Evolutionary conservation across 2,797 vertebrate species (phyloP).

Genomic region (Bucorvus abyssinicus): DNA sequence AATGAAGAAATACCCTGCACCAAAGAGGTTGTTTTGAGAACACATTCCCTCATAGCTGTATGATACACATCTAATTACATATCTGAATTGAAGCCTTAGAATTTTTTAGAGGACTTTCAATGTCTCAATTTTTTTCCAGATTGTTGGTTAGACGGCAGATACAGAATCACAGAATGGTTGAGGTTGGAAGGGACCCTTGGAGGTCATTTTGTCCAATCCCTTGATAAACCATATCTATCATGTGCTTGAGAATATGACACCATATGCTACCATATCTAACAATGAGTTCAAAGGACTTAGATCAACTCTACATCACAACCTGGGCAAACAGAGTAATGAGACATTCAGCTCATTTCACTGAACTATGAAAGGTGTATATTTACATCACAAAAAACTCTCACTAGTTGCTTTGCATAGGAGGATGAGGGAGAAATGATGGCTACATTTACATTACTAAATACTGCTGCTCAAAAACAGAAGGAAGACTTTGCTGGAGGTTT

Average conservation of each 20-base stretch:
- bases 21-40: not conserved
- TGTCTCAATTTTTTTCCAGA: not conserved
- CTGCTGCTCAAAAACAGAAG: not conserved
- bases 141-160: not conserved
- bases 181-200: not conserved
- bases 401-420: not conserved
- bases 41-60: not conserved
- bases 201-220: not conserved
- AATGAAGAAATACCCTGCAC: not conserved
- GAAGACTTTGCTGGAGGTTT: not conserved
- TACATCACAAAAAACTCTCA: not conserved
- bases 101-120: not conserved
- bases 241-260: not conserved
- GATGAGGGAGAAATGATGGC: not conserved
- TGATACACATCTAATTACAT: not conserved
- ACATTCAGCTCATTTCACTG: not conserved
- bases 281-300: not conserved
- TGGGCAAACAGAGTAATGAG: not conserved
- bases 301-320: not conserved
- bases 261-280: not conserved
- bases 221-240: not conserved
- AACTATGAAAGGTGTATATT: not conserved
- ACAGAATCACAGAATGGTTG: not conserved
- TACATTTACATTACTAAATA: not conserved
- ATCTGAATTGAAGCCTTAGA: not conserved